phyloP scores from a whole-genome alignment of 2,888 invertebrate species.

The Augochlorella aurata region DNA sequence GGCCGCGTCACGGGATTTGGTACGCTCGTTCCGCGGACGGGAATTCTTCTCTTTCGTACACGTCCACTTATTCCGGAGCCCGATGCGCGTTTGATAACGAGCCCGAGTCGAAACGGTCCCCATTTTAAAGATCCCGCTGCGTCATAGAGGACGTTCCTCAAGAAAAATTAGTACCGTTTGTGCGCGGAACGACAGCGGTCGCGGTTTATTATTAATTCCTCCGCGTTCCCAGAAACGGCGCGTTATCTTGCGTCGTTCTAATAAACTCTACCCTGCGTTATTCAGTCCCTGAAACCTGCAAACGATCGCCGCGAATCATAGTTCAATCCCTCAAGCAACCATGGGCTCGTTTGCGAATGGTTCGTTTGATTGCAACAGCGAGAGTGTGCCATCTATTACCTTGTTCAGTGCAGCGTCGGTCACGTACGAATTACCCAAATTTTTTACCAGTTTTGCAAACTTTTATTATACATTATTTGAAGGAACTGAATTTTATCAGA shows the following conservation, averaged over 20 bases:
- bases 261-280: background rate
- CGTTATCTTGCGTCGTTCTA: slow-evolving; percentile 1
- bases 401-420: too few species aligned
- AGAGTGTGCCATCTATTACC: too few species aligned
- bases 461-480: too few species aligned
- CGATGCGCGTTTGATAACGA: slow-evolving; percentile 76
- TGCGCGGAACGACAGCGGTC: slow-evolving; percentile 20
- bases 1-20: slow-evolving; percentile 74
- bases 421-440: too few species aligned
- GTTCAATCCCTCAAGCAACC: background rate
- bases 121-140: slow-evolving; percentile 28
- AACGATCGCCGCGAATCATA: background rate
- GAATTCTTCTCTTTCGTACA: slow-evolving; percentile 65
- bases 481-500: too few species aligned
- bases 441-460: too few species aligned
- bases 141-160: slow-evolving; percentile 13
- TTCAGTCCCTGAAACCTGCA: background rate
- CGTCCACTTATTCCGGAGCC: slow-evolving; percentile 50
- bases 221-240: background rate
- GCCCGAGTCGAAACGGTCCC: slow-evolving; percentile 56
- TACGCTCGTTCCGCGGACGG: slow-evolving; percentile 72
- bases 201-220: slow-evolving; percentile 36
- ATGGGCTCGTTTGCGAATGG: too few species aligned
- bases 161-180: slow-evolving; percentile 50
- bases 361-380: too few species aligned